These are phyloP conservation scores for Melanotus villosus DNA, from an alignment of 2,888 invertebrate species.

Conservation along the genomic window DNA sequence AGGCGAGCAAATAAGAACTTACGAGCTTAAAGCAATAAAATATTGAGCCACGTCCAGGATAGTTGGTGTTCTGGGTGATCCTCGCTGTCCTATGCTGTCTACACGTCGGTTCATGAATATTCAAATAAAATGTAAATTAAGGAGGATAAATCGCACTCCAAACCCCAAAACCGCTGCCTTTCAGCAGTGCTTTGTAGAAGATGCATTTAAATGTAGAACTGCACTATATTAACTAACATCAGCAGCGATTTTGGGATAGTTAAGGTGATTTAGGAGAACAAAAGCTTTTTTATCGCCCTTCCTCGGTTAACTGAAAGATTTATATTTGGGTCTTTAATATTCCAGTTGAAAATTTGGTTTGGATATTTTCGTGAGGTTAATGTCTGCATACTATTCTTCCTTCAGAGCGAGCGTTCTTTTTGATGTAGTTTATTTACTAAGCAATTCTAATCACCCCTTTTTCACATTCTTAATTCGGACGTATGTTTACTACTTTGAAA, in stretches of 20 bases:
- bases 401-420: too few relatives aligned
- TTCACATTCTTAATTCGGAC: too few relatives aligned
- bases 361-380: too few relatives aligned
- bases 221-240: neutral
- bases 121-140: constrained; percentile 54
- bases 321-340: too few relatives aligned
- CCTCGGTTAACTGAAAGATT: too few relatives aligned
- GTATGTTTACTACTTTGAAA: too few relatives aligned
- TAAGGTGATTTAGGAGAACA: neutral
- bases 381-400: too few relatives aligned
- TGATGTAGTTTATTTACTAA: too few relatives aligned
- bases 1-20: constrained; percentile 30
- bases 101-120: constrained; percentile 54
- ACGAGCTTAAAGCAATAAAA: constrained; percentile 34
- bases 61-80: constrained; percentile 12
- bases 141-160: constrained; percentile 49
- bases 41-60: constrained; percentile 20
- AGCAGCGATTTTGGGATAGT: neutral
- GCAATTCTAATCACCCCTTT: too few relatives aligned
- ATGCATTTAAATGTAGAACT: neutral
- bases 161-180: constrained; percentile 4
- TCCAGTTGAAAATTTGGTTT: too few relatives aligned
- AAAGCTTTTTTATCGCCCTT: neutral
- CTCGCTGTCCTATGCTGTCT: constrained; percentile 33
- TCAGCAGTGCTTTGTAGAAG: neutral